A percentile compares a stretch with the other conserved stretches of the same genome.
These are phyloP conservation scores for Leucophenga montana DNA, from an alignment of 2,888 invertebrate genomes.

Conservation along the genomic window DNA sequence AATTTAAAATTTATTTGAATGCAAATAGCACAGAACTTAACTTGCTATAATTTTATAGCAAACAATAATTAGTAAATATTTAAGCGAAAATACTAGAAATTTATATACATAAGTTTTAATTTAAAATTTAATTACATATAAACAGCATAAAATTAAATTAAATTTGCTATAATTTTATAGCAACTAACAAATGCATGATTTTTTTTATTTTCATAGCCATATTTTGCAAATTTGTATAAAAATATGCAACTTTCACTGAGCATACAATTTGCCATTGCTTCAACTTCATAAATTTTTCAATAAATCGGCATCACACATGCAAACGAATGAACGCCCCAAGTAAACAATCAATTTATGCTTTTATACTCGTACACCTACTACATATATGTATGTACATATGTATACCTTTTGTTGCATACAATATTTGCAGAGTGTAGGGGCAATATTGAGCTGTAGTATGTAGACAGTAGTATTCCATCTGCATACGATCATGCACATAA, in stretches of 20 bases:
- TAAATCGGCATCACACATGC: neutral
- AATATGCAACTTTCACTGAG: neutral
- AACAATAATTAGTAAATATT: neutral
- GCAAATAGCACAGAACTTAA: neutral
- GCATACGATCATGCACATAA: slow-evolving; percentile 11
- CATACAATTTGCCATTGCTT: neutral
- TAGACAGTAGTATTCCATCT: neutral
- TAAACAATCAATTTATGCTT: slow-evolving; percentile 14
- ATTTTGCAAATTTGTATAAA: neutral
- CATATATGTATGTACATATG: too few species aligned
- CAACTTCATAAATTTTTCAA: slow-evolving; percentile 6
- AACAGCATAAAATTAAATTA: neutral
- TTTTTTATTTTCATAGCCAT: neutral
- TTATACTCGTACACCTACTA: too few species aligned
- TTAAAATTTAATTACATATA: neutral
- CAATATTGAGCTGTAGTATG: neutral
- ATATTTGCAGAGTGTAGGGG: slow-evolving; percentile 7
- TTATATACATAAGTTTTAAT: too few species aligned
- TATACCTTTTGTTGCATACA: neutral
- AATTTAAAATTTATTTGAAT: too few species aligned
- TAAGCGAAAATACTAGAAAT: too few species aligned
- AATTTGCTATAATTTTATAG: neutral
- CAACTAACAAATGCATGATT: neutral
- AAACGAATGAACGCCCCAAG: neutral
- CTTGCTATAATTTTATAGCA: slow-evolving; percentile 3